Evolutionary conservation across 1,140 invertebrate species (phyloP), one percentile per base, ranked within the genome.

Genomic region (Venturia canescens): DNA sequence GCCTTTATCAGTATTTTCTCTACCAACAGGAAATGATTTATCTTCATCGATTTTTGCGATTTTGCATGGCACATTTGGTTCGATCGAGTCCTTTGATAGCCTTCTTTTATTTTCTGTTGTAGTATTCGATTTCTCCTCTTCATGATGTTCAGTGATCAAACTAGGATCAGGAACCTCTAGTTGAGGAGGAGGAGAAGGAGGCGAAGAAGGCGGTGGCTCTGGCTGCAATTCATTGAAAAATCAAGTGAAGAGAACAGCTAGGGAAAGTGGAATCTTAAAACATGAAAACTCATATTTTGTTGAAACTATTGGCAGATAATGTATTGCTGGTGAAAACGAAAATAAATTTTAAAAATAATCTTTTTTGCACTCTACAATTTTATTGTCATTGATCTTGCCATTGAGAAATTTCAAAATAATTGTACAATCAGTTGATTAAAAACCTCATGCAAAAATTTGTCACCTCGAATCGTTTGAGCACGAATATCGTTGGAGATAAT

Each of bases 11-110:
- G 48, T 50, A 7, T 50, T 50, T 13, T 50, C 48, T 1, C 18
- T 11, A 13, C 11, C 48, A 50, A 50, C 18, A 16, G 48, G 48
- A 50, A 15, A 31, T 15, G 15, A 4, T 6, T 11, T 79, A 77
- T 29, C 15, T 57, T 11, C 5, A 4, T 50, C 23, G 16, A 75
- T 50, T 67, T 80, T 86, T 1, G 27, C 44, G 60, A 80, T 77
- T 81, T 87, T 86, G 38, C 48, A 63, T 48, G 82, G 71, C 1
- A 80, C 3, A n/a, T 21, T 7, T 11, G 0, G n/a, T n/a, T 79
- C 48, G 18, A 7, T 50, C 3, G 48, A 50, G 18, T 50, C 48
- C 15, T 50, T 50, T 11, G 48, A 50, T 18, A 50, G 11, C 15
- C 48, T 50, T 50, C 48, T 50, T 13, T 50, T 50, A 18, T 50